A percentile compares a stretch with the other conserved stretches of the same genome.
Evolutionary conservation across 2,113 vertebrate species (phyloP).

Genomic region (Syngnathus floridae): DNA sequence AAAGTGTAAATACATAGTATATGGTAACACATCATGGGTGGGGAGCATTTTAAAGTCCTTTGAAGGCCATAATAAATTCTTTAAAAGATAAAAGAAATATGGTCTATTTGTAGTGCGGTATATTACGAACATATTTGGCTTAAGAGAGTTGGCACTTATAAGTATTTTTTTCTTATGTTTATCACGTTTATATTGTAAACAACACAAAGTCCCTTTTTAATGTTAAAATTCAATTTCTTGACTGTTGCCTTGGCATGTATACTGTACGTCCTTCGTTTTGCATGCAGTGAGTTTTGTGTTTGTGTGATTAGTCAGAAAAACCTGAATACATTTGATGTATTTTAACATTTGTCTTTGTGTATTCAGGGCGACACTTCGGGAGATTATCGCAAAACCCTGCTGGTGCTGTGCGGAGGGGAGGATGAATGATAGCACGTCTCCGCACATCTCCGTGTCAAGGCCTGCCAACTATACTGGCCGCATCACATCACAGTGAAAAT

Average conservation of each 20-base stretch:
- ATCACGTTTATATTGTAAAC: neutral
- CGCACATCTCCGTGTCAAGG: conserved; percentile 5
- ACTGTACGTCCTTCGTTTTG: too few species aligned
- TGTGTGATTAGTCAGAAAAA: conserved; percentile 9
- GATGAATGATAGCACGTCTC: conserved; percentile 66
- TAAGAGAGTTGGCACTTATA: too few species aligned
- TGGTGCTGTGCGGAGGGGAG: conserved; percentile 85
- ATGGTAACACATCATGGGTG: neutral
- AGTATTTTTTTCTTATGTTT: neutral
- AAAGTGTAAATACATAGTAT: neutral
- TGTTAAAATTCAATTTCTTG: neutral
- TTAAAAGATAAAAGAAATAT: neutral
- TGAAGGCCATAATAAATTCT: neutral
- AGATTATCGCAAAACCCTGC: conserved; percentile 87
- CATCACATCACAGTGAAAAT: conserved; percentile 24
- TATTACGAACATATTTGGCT: too few species aligned
- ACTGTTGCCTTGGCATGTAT: neutral
- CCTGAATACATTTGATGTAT: conserved; percentile 2
- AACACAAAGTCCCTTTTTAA: too few species aligned
- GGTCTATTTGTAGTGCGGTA: too few species aligned
- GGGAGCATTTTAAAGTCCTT: neutral
- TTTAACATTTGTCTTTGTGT: conserved; percentile 14
- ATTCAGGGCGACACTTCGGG: conserved; percentile 91
- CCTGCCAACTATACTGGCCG: neutral
- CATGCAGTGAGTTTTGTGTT: neutral